A percentile compares a stretch with the other conserved stretches of the same genome.
Evolutionary conservation across 2,797 vertebrate genomes (phyloP).

Genomic region (Neopelma chrysocephalum): DNA sequence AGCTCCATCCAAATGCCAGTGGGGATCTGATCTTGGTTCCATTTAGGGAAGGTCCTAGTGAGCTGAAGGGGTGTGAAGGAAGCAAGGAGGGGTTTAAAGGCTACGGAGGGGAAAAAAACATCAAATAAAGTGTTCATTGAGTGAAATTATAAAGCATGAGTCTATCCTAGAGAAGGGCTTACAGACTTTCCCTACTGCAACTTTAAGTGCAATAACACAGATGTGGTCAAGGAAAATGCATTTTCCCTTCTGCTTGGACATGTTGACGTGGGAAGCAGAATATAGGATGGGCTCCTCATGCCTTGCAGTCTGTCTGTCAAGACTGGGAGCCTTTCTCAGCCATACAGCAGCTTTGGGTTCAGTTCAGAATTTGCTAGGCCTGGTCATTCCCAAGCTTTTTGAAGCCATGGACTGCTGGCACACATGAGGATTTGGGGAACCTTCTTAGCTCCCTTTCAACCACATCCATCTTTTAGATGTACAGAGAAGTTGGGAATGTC

Average conservation of each 20-base stretch:
- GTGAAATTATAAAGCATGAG: neutral
- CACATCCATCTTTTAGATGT: neutral
- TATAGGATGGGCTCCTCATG: neutral
- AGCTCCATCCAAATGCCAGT: neutral
- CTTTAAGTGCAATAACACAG: neutral
- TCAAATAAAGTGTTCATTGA: neutral
- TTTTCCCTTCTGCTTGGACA: neutral
- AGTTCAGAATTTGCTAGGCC: neutral
- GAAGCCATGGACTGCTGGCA: neutral
- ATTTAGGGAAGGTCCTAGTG: neutral
- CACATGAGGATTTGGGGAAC: neutral
- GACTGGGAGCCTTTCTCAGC: neutral
- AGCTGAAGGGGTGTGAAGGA: neutral
- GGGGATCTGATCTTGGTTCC: neutral
- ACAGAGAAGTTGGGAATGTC: accelerated
- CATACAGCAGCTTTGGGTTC: neutral
- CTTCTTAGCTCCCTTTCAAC: neutral
- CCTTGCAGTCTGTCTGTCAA: neutral
- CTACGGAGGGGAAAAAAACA: neutral
- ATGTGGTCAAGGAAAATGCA: neutral
- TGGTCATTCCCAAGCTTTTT: neutral
- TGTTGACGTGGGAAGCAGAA: neutral
- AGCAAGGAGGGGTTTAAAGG: neutral
- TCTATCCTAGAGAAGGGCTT: neutral
- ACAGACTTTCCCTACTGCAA: neutral